A percentile compares a stretch with the other conserved stretches of the same genome.
Evolutionary conservation across 2,113 vertebrate species (phyloP).

Genomic region (Mohoua ochrocephala): DNA sequence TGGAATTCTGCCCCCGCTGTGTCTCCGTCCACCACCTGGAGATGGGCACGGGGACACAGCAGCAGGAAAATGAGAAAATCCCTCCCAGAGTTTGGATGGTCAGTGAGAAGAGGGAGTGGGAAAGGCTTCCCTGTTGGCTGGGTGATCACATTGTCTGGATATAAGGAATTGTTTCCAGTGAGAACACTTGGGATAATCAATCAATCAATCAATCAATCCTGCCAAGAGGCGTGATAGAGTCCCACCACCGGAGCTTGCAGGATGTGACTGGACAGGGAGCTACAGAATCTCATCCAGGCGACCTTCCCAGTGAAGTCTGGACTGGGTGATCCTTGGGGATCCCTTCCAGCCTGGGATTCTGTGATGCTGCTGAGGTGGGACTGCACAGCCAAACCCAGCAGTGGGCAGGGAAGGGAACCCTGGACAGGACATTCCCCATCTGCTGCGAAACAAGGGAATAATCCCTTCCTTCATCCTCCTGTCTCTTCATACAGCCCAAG

Average conservation of each 20-base stretch:
- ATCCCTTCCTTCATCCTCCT: not conserved
- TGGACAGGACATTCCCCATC: not conserved
- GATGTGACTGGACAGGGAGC: not conserved
- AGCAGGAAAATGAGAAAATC: not conserved
- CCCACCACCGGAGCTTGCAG: not conserved
- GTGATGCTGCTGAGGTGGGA: not conserved
- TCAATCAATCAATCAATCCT: no score
- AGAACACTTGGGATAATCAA: not conserved
- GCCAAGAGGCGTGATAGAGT: not conserved
- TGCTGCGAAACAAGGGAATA: not conserved
- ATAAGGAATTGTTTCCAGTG: not conserved
- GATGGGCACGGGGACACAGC: not conserved
- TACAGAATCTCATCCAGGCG: not conserved
- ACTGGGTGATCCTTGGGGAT: not conserved
- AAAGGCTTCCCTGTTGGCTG: not conserved
- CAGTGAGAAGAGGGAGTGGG: not conserved
- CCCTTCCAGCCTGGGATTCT: not conserved
- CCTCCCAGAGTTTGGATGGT: rapidly evolving
- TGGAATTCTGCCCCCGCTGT: not conserved
- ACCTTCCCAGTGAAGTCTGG: not conserved
- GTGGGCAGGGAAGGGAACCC: rapidly evolving
- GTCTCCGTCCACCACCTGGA: not conserved
- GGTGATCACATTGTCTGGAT: not conserved
- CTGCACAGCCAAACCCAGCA: not conserved
- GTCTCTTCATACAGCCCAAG: not conserved